Evolutionary conservation across 2,113 vertebrate genomes (phyloP).

Genomic region (Regulus satrapa): DNA sequence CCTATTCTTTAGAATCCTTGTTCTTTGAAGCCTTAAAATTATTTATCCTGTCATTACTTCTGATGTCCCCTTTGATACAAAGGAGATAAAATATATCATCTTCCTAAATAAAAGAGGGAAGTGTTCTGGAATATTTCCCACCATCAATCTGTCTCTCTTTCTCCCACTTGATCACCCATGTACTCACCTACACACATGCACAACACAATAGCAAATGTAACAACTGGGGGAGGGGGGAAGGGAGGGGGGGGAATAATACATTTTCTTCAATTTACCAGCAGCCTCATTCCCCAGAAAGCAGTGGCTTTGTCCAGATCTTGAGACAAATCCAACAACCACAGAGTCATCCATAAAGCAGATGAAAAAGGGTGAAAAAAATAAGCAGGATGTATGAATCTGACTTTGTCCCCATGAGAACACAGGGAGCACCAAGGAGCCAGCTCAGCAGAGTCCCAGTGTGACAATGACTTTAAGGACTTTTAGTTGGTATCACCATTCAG

Average conservation of each 20-base stretch:
- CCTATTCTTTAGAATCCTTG: neutral
- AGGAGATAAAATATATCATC: neutral
- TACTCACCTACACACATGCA: neutral
- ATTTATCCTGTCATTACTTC: conserved; percentile 11
- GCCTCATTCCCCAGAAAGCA: neutral
- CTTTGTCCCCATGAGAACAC: neutral
- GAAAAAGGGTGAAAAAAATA: neutral
- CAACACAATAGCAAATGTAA: neutral
- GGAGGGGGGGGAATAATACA: rapidly evolving
- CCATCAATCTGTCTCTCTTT: neutral
- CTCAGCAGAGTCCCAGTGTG: neutral
- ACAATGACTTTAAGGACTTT: neutral
- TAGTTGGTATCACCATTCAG: neutral
- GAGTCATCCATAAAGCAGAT: neutral
- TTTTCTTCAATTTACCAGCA: neutral
- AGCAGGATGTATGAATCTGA: neutral
- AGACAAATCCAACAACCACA: neutral
- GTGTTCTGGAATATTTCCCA: neutral
- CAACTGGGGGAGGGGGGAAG: rapidly evolving
- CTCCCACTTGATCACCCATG: neutral
- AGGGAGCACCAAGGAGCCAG: neutral
- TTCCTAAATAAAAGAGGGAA: neutral
- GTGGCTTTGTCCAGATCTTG: neutral
- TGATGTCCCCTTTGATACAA: conserved; percentile 20
- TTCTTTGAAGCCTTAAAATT: neutral